A percentile compares a stretch with the other conserved stretches of the same genome.
Evolutionary conservation across 2,113 vertebrate species (phyloP).

Genomic region (Martes martes): DNA sequence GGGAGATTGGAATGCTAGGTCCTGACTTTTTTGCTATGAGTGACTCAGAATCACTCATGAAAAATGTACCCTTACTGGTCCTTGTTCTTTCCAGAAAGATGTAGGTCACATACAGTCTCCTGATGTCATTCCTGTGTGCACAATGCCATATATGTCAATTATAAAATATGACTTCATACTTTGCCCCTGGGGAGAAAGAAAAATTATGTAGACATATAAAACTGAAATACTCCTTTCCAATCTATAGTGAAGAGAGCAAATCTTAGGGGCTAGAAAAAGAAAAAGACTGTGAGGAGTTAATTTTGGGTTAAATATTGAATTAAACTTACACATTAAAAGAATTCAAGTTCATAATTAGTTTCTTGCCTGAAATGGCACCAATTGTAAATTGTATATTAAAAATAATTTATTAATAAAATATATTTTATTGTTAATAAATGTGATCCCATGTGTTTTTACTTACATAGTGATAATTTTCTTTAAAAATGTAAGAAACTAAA

Average conservation of each 20-base stretch:
- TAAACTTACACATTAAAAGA: not conserved
- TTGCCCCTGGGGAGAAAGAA: not conserved
- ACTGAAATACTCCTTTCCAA: not conserved
- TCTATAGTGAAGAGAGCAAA: not conserved
- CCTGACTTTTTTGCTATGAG: not conserved
- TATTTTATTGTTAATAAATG: too few relatives aligned
- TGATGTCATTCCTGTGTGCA: not conserved
- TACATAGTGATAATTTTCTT: not conserved
- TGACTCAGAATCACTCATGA: not conserved
- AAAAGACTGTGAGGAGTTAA: not conserved
- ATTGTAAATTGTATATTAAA: not conserved
- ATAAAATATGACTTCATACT: conserved; percentile 19
- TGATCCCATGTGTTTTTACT: not conserved
- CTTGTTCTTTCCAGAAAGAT: not conserved
- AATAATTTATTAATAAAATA: too few relatives aligned
- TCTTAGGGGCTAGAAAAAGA: not conserved
- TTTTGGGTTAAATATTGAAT: not conserved
- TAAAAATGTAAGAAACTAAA: not conserved
- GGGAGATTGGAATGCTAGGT: not conserved
- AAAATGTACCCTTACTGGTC: not conserved
- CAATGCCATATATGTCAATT: not conserved
- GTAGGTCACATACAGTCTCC: not conserved
- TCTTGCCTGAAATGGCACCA: not conserved
- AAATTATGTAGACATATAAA: conserved; percentile 5
- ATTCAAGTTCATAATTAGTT: not conserved